A percentile compares a stretch with the other conserved stretches of the same genome.
Conservation (phyloP, 2,797 vertebrate genomes). For the Parambassis ranga region DNA sequence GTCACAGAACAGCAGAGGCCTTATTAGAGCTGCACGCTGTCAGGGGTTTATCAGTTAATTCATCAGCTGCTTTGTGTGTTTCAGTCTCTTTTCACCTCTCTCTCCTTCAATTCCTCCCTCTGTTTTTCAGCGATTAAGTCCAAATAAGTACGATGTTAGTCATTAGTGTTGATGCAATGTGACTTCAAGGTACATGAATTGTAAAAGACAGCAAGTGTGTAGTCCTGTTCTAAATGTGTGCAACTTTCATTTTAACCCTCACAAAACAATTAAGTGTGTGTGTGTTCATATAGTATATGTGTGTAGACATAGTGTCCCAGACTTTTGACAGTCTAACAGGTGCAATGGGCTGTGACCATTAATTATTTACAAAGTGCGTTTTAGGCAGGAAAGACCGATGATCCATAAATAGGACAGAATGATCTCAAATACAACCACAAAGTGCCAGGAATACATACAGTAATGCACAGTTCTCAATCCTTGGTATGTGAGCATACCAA, state of each 20-base stretch:
- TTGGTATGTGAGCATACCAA: not conserved
- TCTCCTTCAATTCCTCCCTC: not conserved
- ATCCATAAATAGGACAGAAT: constrained; percentile 74
- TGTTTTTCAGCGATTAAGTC: not conserved
- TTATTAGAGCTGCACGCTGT: constrained; percentile 16
- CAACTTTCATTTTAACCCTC: constrained; percentile 23
- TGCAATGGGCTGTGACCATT: constrained; percentile 67
- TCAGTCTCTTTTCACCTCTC: not conserved
- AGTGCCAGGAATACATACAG: constrained; percentile 1
- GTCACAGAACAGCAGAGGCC: constrained; percentile 4
- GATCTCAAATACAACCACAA: constrained; percentile 35
- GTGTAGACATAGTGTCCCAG: constrained; percentile 27
- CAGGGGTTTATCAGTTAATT: constrained; percentile 18
- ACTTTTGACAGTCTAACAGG: constrained; percentile 56
- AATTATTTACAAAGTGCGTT: constrained; percentile 73
- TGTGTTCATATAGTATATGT: not conserved
- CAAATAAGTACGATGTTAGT: not conserved
- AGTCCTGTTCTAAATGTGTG: not conserved
- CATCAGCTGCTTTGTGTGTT: constrained; percentile 7
- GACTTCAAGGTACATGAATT: not conserved
- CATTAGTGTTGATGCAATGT: not conserved
- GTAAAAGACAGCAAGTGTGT: not conserved
- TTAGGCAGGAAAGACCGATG: constrained; percentile 70
- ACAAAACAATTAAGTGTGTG: constrained; percentile 4
- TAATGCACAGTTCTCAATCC: not conserved